A percentile compares a stretch with the other conserved stretches of the same genome.
Evolutionary conservation across 2,113 vertebrate species (phyloP).

Genomic region (Murina feae): DNA sequence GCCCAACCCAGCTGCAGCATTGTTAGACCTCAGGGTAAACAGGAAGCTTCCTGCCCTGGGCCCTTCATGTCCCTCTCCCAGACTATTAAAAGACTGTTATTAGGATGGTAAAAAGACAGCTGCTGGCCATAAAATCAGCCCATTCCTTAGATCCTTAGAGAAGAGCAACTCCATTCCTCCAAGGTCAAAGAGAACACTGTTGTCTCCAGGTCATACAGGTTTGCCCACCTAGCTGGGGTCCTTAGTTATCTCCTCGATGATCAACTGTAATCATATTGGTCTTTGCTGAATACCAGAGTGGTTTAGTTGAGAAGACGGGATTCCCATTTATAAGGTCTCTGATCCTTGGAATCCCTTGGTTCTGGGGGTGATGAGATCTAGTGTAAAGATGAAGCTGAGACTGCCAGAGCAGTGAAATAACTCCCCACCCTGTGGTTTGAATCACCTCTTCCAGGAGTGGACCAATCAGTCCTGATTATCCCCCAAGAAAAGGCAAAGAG

Average conservation of each 20-base stretch:
- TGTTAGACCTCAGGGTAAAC: slow-evolving; percentile 72
- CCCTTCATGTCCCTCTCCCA: slow-evolving; percentile 65
- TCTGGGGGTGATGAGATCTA: background rate
- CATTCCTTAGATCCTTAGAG: slow-evolving; percentile 38
- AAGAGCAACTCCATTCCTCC: slow-evolving; percentile 31
- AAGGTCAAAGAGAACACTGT: slow-evolving; percentile 40
- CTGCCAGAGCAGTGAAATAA: background rate
- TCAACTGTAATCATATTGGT: background rate
- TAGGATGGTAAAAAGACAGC: slow-evolving; percentile 72
- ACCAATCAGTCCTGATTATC: background rate
- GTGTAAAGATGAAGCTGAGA: background rate
- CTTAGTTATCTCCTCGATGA: background rate
- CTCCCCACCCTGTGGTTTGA: background rate
- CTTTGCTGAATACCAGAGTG: background rate
- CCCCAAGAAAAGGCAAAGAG: background rate
- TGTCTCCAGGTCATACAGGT: background rate
- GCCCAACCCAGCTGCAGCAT: slow-evolving; percentile 67
- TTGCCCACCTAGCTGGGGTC: background rate
- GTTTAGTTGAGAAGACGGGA: background rate
- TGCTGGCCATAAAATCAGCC: slow-evolving; percentile 70
- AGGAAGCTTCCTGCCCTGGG: slow-evolving; percentile 70
- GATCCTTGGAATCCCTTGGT: background rate
- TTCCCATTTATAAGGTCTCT: background rate
- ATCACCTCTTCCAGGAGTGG: background rate
- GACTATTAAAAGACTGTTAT: slow-evolving; percentile 66